Conservation (phyloP, 2,113 vertebrate species). For the Mormoops blainvillei region DNA sequence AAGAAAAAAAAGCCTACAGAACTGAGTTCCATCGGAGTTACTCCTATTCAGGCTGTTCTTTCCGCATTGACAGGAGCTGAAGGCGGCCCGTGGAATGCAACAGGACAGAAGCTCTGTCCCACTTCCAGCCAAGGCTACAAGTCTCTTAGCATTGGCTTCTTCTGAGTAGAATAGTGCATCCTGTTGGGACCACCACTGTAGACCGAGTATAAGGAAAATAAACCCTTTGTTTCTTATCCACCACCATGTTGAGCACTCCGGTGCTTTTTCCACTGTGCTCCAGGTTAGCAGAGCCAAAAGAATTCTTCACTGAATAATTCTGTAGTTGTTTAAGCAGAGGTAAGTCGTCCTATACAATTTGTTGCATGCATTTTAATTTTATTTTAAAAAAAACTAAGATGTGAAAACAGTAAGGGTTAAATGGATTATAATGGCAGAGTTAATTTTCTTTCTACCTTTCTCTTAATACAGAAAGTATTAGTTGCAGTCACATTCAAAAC, state of each 20-base stretch:
- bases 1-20: background rate
- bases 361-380: background rate
- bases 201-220: background rate
- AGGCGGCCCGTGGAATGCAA: too few species aligned
- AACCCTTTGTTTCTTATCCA: background rate
- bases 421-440: background rate
- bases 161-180: background rate
- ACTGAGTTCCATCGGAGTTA: background rate
- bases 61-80: background rate
- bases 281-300: background rate
- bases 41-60: background rate
- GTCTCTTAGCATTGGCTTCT: background rate
- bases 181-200: background rate
- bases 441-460: background rate
- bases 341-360: background rate
- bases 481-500: background rate
- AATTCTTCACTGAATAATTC: background rate
- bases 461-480: background rate
- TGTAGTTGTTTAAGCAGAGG: background rate
- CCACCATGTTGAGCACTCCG: background rate
- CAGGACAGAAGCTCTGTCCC: background rate
- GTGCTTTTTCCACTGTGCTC: background rate
- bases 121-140: background rate
- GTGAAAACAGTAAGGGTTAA: background rate
- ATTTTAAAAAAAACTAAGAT: background rate